These are phyloP conservation scores for Lycodopsis pacificus DNA, from an alignment of 2,797 vertebrate genomes.

Conservation along the genomic window DNA sequence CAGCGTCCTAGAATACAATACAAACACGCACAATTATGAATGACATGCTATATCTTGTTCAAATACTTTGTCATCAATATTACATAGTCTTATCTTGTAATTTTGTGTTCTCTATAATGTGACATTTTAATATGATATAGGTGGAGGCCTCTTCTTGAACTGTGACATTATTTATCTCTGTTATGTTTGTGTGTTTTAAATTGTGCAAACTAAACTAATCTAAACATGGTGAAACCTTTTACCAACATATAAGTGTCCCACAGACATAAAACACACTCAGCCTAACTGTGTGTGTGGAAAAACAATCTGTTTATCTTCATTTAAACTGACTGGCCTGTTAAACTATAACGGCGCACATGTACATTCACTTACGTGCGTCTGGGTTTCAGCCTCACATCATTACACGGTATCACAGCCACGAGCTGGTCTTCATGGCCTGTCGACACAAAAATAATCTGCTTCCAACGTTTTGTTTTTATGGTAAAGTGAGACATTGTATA, in stretches of 20 bases:
- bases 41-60: background rate
- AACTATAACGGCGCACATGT: background rate
- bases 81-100: background rate
- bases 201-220: no score
- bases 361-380: constrained; percentile 86
- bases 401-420: constrained; percentile 93
- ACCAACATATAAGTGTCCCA: no score
- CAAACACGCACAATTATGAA: background rate
- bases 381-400: constrained; percentile 90
- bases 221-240: no score
- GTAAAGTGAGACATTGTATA: background rate
- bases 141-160: no score
- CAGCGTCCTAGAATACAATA: constrained; percentile 84
- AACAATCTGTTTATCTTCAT: fast-evolving
- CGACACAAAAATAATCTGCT: background rate
- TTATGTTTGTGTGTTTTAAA: no score
- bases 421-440: constrained; percentile 89
- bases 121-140: no score
- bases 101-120: no score
- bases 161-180: no score
- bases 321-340: background rate
- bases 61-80: background rate
- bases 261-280: background rate
- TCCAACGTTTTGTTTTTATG: background rate
- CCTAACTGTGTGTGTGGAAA: background rate